These are phyloP conservation scores for Cantharis rufa DNA, from an alignment of 2,888 invertebrate genomes.

Conservation along the genomic window DNA sequence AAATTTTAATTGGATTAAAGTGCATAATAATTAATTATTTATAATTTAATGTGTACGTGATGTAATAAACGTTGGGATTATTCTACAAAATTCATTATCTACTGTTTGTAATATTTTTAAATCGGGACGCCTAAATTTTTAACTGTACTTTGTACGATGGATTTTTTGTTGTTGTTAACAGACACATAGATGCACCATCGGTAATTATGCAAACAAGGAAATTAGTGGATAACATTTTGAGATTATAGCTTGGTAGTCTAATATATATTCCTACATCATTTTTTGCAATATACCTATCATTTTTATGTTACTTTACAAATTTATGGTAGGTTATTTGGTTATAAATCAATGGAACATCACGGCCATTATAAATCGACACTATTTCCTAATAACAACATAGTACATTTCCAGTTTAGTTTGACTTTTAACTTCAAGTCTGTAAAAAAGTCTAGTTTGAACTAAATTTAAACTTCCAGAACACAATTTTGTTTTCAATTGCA, in stretches of 20 bases:
- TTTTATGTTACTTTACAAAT: not conserved
- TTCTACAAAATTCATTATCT: not conserved
- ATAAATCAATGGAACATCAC: no score
- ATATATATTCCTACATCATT: no score
- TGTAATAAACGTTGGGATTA: not conserved
- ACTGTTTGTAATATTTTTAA: not conserved
- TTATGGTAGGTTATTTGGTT: not conserved
- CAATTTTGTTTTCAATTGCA: not conserved
- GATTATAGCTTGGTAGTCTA: not conserved
- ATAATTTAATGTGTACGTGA: not conserved
- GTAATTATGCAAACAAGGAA: not conserved
- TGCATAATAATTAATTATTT: not conserved
- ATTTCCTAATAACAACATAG: not conserved
- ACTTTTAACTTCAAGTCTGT: not conserved
- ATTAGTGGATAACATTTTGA: not conserved
- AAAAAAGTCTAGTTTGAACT: not conserved
- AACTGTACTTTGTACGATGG: not conserved
- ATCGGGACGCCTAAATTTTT: not conserved
- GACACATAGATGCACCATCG: not conserved
- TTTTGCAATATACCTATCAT: not conserved
- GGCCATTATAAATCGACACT: not conserved
- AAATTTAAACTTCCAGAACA: not conserved
- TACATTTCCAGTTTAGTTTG: not conserved
- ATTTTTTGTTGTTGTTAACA: not conserved
- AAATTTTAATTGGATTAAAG: not conserved